These are phyloP conservation scores for Hydractinia echinata DNA, from an alignment of 30 jellyfish, hydroid and myxozoan species.

Conservation along the genomic window DNA sequence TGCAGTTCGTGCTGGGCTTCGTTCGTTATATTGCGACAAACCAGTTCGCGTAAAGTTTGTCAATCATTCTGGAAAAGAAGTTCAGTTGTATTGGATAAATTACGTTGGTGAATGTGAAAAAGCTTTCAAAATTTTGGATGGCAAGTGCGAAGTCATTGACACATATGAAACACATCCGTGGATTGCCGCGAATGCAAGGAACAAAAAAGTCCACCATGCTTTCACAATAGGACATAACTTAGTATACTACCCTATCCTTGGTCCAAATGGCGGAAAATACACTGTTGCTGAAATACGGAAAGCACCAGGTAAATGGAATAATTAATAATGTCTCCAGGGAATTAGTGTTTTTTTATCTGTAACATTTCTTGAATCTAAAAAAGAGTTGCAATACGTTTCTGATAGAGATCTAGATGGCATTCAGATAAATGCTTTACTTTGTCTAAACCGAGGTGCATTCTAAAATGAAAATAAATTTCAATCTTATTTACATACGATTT, in stretches of 20 bases:
- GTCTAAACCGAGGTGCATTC: no score
- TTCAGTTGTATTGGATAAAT: slow-evolving; percentile 84
- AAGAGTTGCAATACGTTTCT: no score
- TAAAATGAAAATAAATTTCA: no score
- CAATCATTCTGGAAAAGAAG: slow-evolving; percentile 96
- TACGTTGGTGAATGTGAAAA: slow-evolving; percentile 91
- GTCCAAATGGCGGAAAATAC: slow-evolving; percentile 77
- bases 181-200: slow-evolving; percentile 98
- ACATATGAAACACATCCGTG: slow-evolving; percentile 95
- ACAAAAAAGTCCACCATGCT: slow-evolving; percentile 86
- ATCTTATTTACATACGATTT: no score
- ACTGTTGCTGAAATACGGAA: slow-evolving; percentile 36
- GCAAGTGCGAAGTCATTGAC: slow-evolving; percentile 65
- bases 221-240: slow-evolving; percentile 71
- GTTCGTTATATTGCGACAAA: slow-evolving; percentile 30
- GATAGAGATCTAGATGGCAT: no score
- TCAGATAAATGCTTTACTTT: no score
- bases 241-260: slow-evolving; percentile 73
- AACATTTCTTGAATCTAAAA: no score
- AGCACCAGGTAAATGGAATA: slow-evolving; percentile 24
- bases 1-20: slow-evolving; percentile 17
- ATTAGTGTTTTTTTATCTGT: no score
- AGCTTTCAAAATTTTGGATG: slow-evolving; percentile 56
- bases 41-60: slow-evolving; percentile 97
- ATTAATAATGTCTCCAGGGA: no score